A percentile compares a stretch with the other conserved stretches of the same genome.
These are phyloP conservation scores for Hystrix brachyura DNA, from an alignment of 2,113 vertebrate genomes.

Conservation along the genomic window DNA sequence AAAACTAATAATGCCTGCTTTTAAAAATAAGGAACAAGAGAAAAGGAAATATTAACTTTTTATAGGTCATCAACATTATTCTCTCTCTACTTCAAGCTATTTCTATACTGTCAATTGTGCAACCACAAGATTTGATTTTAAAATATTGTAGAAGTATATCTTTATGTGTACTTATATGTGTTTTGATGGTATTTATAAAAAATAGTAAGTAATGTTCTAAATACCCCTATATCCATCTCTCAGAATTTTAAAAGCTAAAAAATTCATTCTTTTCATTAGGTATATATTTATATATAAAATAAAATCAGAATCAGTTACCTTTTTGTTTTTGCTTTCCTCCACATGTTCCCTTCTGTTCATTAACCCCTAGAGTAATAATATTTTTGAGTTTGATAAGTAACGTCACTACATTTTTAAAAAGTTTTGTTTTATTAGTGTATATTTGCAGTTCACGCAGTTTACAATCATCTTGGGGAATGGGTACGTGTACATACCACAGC, in stretches of 20 bases:
- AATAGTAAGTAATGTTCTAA: not conserved
- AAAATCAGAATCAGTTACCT: not conserved
- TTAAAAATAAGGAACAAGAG: not conserved
- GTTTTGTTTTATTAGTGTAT: not conserved
- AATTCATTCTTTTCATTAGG: not conserved
- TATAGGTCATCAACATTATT: not conserved
- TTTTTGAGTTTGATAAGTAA: not conserved
- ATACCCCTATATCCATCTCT: not conserved
- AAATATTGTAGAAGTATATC: not conserved
- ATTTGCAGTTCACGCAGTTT: not conserved
- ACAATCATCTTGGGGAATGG: not conserved
- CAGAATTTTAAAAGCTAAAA: not conserved
- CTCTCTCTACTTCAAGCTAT: not conserved
- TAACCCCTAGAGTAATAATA: not conserved
- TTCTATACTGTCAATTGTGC: not conserved
- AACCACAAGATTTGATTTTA: not conserved
- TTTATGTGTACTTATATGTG: not conserved
- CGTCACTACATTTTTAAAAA: not conserved
- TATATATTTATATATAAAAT: not conserved
- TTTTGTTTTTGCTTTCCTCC: slow-evolving; percentile 4
- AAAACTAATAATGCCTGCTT: not conserved
- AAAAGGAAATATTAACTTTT: not conserved
- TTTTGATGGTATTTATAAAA: not conserved
- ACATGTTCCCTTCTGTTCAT: not conserved
- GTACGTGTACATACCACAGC: not conserved